These are phyloP conservation scores for Garrulus glandarius DNA, from an alignment of 2,797 vertebrate genomes.

Conservation along the genomic window DNA sequence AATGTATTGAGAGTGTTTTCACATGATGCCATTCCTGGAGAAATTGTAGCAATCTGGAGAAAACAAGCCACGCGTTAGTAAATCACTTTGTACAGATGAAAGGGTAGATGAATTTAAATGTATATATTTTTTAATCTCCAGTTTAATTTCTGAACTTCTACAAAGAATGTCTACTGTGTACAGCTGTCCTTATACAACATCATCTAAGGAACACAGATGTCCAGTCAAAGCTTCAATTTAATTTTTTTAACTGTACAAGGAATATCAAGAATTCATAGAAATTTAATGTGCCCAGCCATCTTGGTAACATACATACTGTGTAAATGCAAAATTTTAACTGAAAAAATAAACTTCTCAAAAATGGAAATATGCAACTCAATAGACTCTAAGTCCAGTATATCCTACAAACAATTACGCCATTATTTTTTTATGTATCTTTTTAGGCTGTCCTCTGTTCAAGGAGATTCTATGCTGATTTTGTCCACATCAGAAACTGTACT, in stretches of 20 bases:
- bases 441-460: not conserved
- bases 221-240: not conserved
- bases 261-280: not conserved
- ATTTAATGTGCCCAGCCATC: not conserved
- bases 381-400: not conserved
- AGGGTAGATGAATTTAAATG: not conserved
- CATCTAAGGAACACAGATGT: not conserved
- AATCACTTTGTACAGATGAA: not conserved
- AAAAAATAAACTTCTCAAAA: not conserved
- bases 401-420: not conserved
- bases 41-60: constrained; percentile 93
- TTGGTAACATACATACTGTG: not conserved
- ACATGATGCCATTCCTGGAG: constrained; percentile 97
- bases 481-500: not conserved
- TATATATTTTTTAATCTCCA: not conserved
- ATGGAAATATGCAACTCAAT: not conserved
- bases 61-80: not conserved
- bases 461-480: not conserved
- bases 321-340: not conserved
- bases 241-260: not conserved
- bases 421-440: not conserved
- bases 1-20: constrained; percentile 97
- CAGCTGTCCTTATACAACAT: not conserved
- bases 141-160: not conserved
- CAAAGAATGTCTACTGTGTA: not conserved